Percentiles rank a stretch among this genome's conserved stretches.
Evolutionary conservation across 2,888 invertebrate species (phyloP).

Genomic region (Drosophila testacea): DNA sequence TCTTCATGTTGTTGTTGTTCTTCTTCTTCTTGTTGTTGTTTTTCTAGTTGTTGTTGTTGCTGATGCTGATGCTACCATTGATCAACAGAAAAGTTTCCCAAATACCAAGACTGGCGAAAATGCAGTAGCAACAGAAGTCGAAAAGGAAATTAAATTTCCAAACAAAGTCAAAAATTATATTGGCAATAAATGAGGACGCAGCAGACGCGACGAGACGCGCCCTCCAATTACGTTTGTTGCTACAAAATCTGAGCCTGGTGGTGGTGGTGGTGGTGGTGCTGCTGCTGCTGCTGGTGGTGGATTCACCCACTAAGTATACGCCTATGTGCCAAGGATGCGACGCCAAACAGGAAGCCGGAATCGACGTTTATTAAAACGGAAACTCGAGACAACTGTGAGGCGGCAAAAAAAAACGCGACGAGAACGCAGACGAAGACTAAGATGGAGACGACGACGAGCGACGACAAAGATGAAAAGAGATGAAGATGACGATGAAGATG

Average conservation of each 20-base stretch:
- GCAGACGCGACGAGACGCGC: constrained; percentile 43
- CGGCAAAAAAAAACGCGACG: constrained; percentile 38
- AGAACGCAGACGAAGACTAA: constrained; percentile 24
- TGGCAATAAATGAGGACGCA: constrained; percentile 78
- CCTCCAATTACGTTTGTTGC: constrained; percentile 67
- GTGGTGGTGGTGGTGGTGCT: constrained; percentile 7
- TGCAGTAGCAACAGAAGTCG: constrained; percentile 21
- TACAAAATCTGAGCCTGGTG: constrained; percentile 19
- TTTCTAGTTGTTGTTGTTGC: no score
- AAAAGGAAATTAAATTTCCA: constrained; percentile 83
- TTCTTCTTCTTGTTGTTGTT: constrained; percentile 8
- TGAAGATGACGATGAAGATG: constrained; percentile 5
- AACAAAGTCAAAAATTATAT: constrained; percentile 82
- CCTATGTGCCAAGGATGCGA: constrained; percentile 44
- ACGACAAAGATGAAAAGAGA: not conserved
- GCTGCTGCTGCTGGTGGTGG: not conserved
- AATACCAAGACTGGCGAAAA: constrained; percentile 41
- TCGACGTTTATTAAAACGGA: constrained; percentile 83
- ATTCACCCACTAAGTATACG: constrained; percentile 35
- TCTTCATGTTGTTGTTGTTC: constrained; percentile 2
- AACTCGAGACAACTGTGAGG: constrained; percentile 78
- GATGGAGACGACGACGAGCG: not conserved
- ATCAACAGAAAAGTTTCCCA: constrained; percentile 52
- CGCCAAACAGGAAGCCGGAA: constrained; percentile 79
- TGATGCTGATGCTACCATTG: constrained; percentile 20